These are phyloP conservation scores for Muscidifurax raptorellus DNA, from an alignment of 1,140 invertebrate genomes.

Conservation along the genomic window DNA sequence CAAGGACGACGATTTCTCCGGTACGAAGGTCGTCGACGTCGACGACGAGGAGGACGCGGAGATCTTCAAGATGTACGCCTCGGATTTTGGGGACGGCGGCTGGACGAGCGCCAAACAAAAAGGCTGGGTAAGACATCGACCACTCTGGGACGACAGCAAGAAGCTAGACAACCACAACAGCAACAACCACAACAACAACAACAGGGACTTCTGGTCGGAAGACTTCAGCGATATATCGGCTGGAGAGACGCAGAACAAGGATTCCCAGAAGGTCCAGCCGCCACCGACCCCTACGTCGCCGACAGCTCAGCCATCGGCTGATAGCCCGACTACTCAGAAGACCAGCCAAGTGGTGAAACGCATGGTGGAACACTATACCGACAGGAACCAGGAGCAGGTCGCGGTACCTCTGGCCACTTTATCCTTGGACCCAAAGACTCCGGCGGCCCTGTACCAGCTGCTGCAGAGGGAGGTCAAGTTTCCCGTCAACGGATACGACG, in stretches of 20 bases:
- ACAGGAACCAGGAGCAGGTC: slow-evolving; percentile 4
- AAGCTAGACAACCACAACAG: not conserved
- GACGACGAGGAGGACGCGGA: slow-evolving; percentile 28
- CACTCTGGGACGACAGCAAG: slow-evolving; percentile 44
- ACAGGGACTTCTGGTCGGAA: not conserved
- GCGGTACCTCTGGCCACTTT: not conserved
- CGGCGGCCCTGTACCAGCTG: not conserved
- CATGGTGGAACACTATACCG: not conserved
- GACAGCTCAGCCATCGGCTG: not conserved
- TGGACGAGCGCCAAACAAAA: slow-evolving; percentile 42
- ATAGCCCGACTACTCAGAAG: not conserved
- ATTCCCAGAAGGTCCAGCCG: not conserved
- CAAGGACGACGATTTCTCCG: slow-evolving; percentile 72
- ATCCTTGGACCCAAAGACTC: not conserved
- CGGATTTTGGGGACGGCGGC: not conserved
- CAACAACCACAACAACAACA: no score
- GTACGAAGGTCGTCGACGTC: slow-evolving; percentile 66
- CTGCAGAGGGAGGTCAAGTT: slow-evolving; percentile 58
- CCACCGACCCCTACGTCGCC: not conserved
- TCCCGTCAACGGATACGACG: slow-evolving; percentile 60
- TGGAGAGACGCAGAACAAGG: not conserved
- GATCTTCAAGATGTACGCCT: slow-evolving; percentile 60
- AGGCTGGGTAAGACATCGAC: slow-evolving; percentile 46
- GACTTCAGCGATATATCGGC: slow-evolving; percentile 9
- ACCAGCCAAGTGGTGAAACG: not conserved